Conservation (phyloP, 2,113 vertebrate genomes). For the Poeciliopsis turrubarensis region DNA sequence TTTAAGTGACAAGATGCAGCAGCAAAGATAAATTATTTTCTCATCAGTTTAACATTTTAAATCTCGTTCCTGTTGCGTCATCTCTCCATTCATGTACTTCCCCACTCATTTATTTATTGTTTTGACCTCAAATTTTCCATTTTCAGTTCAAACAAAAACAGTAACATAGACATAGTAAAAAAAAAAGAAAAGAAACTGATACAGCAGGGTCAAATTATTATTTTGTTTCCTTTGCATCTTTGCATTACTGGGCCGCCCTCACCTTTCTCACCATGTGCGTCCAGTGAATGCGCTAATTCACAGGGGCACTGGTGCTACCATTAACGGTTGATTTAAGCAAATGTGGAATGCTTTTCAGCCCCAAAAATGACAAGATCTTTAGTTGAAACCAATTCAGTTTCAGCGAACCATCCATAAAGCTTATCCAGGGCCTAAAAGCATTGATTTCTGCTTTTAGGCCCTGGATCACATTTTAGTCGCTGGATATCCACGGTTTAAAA, state of each 20-base stretch:
- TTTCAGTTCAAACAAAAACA: conserved; percentile 75
- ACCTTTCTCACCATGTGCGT: conserved; percentile 52
- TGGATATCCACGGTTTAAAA: conserved; percentile 63
- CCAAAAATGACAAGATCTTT: conserved; percentile 66
- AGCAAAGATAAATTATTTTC: conserved; percentile 14
- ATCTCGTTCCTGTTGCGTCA: conserved; percentile 58
- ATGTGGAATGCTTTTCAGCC: conserved; percentile 55
- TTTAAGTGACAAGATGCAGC: conserved; percentile 23
- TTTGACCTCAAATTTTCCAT: conserved; percentile 69
- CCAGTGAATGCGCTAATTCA: conserved; percentile 64
- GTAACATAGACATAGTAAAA: conserved; percentile 62
- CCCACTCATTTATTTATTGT: conserved; percentile 77
- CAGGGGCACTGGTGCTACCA: conserved; percentile 45
- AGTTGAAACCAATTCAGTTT: conserved; percentile 28
- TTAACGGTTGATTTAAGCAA: conserved; percentile 38
- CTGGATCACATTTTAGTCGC: conserved; percentile 68
- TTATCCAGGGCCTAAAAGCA: conserved; percentile 69
- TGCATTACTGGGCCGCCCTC: conserved; percentile 59
- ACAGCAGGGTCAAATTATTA: conserved; percentile 61
- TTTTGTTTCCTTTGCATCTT: conserved; percentile 47
- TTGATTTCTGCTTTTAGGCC: conserved; percentile 67
- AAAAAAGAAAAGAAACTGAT: conserved; percentile 38
- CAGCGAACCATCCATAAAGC: conserved; percentile 59
- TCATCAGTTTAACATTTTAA: conserved; percentile 52
- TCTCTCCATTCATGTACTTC: conserved; percentile 77